These are phyloP conservation scores for Xestia xanthographa DNA, from an alignment of 2,888 invertebrate species.

Conservation along the genomic window DNA sequence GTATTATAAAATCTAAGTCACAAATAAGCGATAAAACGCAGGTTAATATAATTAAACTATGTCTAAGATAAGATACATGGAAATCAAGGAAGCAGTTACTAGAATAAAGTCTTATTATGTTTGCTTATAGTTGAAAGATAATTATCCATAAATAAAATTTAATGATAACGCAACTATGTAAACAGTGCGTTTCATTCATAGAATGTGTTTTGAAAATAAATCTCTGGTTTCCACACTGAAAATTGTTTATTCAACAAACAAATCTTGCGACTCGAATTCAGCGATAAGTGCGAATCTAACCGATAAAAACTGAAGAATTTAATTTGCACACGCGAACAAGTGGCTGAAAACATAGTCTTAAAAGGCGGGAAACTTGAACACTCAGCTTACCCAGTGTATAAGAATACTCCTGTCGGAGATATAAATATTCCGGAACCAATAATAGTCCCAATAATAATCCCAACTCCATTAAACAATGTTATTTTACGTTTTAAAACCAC, in stretches of 20 bases:
- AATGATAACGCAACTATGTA: not conserved
- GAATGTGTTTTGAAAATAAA: slow-evolving; percentile 6
- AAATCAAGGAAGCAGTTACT: slow-evolving; percentile 32
- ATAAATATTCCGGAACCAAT: slow-evolving; percentile 98
- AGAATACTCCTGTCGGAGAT: slow-evolving; percentile 95
- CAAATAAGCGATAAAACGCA: slow-evolving; percentile 32
- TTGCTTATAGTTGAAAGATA: slow-evolving; percentile 17
- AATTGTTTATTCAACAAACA: slow-evolving; percentile 56
- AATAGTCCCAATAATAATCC: slow-evolving; percentile 96
- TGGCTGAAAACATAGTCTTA: slow-evolving; percentile 52
- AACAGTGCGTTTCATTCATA: not conserved
- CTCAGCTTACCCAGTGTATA: slow-evolving; percentile 91
- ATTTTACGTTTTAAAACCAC: slow-evolving; percentile 95
- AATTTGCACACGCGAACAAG: slow-evolving; percentile 49
- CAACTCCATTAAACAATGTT: slow-evolving; percentile 96
- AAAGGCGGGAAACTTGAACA: slow-evolving; percentile 77
- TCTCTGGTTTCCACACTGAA: not conserved
- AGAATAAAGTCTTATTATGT: slow-evolving; percentile 5
- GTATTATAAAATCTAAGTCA: slow-evolving; percentile 21
- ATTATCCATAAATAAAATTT: not conserved
- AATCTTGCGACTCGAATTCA: slow-evolving; percentile 57
- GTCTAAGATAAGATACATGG: slow-evolving; percentile 38
- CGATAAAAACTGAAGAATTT: slow-evolving; percentile 57
- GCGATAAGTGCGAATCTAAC: slow-evolving; percentile 56
- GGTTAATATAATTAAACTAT: slow-evolving; percentile 24